Evolutionary conservation across 30 jellyfish, hydroid and myxozoan genomes (phyloP).

Genomic region (Aurelia aurita): DNA sequence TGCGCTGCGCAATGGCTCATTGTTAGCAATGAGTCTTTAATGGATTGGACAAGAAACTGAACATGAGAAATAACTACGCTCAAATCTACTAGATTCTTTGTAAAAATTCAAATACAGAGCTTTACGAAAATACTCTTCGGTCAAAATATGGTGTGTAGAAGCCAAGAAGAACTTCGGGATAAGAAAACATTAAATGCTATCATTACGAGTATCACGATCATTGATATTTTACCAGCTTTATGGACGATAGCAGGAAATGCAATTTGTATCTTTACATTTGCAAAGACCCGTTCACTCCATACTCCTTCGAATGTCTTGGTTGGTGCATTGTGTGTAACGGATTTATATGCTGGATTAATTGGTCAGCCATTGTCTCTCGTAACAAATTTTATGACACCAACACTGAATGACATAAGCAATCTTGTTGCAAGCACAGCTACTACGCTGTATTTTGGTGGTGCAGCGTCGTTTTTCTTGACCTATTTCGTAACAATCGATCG

Average conservation of each 20-base stretch:
- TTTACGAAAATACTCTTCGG: too few species aligned
- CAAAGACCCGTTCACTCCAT: slow-evolving; percentile 7
- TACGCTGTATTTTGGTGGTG: neutral
- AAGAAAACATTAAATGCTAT: too few species aligned
- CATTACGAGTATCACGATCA: neutral
- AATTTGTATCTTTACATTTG: neutral
- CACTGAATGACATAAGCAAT: neutral
- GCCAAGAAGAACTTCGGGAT: too few species aligned
- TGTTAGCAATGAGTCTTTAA: too few species aligned
- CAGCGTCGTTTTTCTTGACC: neutral
- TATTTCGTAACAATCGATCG: slow-evolving; percentile 2
- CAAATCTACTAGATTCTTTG: too few species aligned
- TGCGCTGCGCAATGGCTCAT: too few species aligned
- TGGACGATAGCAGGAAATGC: neutral
- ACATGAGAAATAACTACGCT: too few species aligned
- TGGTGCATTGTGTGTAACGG: slow-evolving; percentile 1
- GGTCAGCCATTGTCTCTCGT: neutral
- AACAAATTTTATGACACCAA: neutral
- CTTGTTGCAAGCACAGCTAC: too few species aligned
- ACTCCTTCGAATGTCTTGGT: slow-evolving; percentile 2
- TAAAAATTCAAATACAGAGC: too few species aligned
- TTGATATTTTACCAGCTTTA: neutral
- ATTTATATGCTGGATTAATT: slow-evolving; percentile 1
- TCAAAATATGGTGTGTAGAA: too few species aligned
- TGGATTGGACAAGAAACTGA: too few species aligned